phyloP scores from a whole-genome alignment of 2,113 vertebrate genomes.

The Chloebia gouldiae region DNA sequence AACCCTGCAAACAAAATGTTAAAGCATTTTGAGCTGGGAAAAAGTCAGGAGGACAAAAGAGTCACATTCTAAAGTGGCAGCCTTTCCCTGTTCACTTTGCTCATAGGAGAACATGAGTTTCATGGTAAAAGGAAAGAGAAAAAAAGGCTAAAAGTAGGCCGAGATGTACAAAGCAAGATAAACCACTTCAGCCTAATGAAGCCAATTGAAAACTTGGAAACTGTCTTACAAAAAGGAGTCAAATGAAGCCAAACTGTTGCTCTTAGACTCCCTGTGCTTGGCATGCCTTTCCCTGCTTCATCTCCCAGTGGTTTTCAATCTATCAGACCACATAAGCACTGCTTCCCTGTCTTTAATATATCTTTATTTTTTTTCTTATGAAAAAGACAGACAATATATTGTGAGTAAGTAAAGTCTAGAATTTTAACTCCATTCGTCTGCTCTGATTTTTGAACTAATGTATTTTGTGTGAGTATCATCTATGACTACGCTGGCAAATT shows the following conservation, averaged over 20 bases:
- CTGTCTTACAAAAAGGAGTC: background rate
- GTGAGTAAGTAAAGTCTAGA: background rate
- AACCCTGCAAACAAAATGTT: background rate
- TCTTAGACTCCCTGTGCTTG: background rate
- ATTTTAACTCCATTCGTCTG: background rate
- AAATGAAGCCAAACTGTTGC: background rate
- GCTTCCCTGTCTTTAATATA: background rate
- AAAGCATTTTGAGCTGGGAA: background rate
- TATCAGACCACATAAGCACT: background rate
- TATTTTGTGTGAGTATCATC: background rate
- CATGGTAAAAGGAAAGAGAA: background rate
- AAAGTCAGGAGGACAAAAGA: background rate
- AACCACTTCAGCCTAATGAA: background rate
- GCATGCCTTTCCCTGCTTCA: background rate
- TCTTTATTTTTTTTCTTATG: background rate
- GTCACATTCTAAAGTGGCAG: background rate
- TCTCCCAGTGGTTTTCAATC: background rate
- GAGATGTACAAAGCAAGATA: background rate
- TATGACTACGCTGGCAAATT: background rate
- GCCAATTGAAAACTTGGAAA: background rate
- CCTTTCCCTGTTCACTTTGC: background rate
- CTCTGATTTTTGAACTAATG: background rate
- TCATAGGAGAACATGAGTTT: background rate
- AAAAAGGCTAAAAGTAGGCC: background rate
- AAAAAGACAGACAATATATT: background rate